Percentiles rank a stretch among this genome's conserved stretches.
phyloP scores from a whole-genome alignment of 2,888 invertebrate genomes.

The Cosmia trapezina region DNA sequence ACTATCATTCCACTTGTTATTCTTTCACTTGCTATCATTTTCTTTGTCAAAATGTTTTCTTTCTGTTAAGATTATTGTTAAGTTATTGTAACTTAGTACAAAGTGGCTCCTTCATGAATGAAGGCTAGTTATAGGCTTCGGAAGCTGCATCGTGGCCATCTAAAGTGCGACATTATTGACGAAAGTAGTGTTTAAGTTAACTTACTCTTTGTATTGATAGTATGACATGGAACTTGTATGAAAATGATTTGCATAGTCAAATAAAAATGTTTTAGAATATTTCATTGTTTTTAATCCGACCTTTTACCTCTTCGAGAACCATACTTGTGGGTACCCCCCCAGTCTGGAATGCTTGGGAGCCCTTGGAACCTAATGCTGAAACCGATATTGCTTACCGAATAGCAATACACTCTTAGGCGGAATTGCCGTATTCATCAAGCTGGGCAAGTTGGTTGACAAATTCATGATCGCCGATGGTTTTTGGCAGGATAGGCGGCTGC shows the following conservation, averaged over 20 bases:
- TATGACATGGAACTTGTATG: conserved; percentile 83
- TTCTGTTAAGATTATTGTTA: conserved; percentile 77
- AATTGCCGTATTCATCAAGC: neutral
- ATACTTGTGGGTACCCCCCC: neutral
- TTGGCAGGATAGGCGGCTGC: neutral
- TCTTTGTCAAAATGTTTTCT: conserved; percentile 71
- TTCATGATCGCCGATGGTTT: neutral
- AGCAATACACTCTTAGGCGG: conserved; percentile 3
- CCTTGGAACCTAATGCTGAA: too few species aligned
- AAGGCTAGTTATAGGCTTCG: conserved; percentile 78
- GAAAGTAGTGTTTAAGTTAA: conserved; percentile 81
- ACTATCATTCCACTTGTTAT: conserved; percentile 86
- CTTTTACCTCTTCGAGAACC: neutral
- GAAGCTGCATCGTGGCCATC: conserved; percentile 87
- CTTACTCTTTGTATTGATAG: conserved; percentile 82
- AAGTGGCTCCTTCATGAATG: conserved; percentile 81
- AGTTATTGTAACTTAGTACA: conserved; percentile 85
- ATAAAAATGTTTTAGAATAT: conserved; percentile 87
- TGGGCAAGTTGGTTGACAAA: neutral
- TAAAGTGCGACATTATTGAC: conserved; percentile 83
- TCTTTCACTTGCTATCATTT: conserved; percentile 81
- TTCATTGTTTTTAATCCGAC: conserved; percentile 44
- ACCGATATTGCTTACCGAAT: neutral
- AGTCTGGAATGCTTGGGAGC: neutral
- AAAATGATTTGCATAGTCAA: conserved; percentile 85